A percentile compares a stretch with the other conserved stretches of the same genome.
These are phyloP conservation scores for Pogona vitticeps DNA, from an alignment of 2,113 vertebrate genomes.

Conservation along the genomic window DNA sequence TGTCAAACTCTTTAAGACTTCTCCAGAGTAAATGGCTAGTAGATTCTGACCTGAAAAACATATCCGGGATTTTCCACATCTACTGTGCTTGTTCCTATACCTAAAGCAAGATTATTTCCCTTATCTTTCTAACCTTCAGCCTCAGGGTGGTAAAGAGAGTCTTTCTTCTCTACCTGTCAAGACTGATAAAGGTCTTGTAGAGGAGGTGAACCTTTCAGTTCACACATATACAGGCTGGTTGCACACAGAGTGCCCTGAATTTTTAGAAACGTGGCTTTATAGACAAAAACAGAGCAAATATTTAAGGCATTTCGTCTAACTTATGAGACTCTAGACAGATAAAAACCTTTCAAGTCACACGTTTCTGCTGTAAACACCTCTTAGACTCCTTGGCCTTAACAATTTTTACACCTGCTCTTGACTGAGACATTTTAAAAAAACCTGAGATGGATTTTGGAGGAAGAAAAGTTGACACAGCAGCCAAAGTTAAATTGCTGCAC, in stretches of 20 bases:
- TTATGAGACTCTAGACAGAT: not conserved
- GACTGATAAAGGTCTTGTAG: not conserved
- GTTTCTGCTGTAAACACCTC: conserved; percentile 5
- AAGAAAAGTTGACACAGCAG: not conserved
- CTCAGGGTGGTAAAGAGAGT: fast-evolving
- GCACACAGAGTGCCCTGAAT: not conserved
- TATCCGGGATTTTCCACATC: not conserved
- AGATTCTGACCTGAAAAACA: not conserved
- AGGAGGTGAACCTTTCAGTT: conserved; percentile 23
- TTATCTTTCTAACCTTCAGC: not conserved
- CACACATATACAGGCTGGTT: not conserved
- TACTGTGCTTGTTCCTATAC: not conserved
- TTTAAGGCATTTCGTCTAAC: not conserved
- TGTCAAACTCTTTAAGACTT: not conserved
- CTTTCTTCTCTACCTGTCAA: not conserved
- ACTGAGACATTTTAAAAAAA: not conserved
- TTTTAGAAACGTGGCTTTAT: not conserved
- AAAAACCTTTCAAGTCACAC: not conserved
- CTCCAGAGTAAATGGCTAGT: not conserved
- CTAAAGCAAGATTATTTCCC: conserved; percentile 1
- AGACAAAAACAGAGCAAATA: not conserved
- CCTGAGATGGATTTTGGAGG: no score
- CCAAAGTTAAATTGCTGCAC: not conserved
- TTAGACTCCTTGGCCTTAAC: not conserved
- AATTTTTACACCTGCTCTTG: not conserved